These are phyloP conservation scores for Bergia puertoricense DNA, from an alignment of 92 coral and sea anemone species.

Conservation along the genomic window DNA sequence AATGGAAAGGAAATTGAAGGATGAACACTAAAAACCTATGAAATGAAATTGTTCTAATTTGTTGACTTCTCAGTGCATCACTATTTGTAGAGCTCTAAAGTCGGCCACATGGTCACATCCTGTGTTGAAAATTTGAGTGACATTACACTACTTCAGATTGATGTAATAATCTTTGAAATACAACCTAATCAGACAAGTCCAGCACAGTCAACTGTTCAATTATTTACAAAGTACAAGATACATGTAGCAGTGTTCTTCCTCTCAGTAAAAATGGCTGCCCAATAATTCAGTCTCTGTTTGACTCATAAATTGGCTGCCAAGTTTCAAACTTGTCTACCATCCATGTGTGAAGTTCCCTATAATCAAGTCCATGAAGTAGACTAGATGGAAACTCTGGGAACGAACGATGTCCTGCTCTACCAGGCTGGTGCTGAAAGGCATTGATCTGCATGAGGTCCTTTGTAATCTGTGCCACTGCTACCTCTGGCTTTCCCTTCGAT, in stretches of 20 bases:
- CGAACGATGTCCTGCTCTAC: background rate
- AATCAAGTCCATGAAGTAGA: constrained; percentile 13
- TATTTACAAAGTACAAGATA: background rate
- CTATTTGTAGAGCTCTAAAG: constrained; percentile 7
- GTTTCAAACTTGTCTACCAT: constrained; percentile 22
- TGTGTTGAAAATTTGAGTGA: background rate
- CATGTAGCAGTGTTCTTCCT: background rate
- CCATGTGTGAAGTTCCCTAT: constrained; percentile 47
- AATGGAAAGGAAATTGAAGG: constrained; percentile 11
- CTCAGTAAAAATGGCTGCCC: constrained; percentile 5
- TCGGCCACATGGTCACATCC: constrained; percentile 6
- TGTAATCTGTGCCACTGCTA: constrained; percentile 7
- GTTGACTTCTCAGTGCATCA: constrained; percentile 16
- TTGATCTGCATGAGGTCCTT: constrained; percentile 30
- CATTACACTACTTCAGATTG: background rate
- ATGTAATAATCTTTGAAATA: background rate
- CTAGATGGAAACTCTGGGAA: no score
- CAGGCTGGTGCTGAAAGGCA: constrained; percentile 24
- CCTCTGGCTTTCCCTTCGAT: constrained; percentile 32
- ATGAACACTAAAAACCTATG: constrained; percentile 5
- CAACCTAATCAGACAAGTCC: constrained; percentile 1
- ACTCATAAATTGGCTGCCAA: constrained; percentile 35
- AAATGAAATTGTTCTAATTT: background rate
- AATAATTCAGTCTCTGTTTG: background rate
- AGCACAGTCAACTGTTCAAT: constrained; percentile 16